Evolutionary conservation across 2,888 invertebrate species (phyloP).

Genomic region (Diarsia rubi): DNA sequence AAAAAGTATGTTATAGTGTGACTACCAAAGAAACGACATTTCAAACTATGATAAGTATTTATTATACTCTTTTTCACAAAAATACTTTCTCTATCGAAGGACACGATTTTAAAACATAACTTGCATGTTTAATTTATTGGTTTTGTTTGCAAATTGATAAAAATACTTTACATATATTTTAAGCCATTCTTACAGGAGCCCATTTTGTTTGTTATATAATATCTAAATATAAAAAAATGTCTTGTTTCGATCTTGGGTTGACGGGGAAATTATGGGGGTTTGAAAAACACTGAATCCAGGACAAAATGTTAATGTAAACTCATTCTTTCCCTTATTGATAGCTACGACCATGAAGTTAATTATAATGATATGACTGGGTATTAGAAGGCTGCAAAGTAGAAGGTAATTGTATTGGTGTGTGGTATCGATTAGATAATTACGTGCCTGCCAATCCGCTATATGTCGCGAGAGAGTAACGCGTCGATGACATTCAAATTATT

Average conservation of each 20-base stretch:
- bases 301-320: constrained; percentile 1
- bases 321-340: constrained; percentile 3
- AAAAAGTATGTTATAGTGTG: constrained; percentile 69
- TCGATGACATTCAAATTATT: constrained; percentile 38
- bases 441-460: constrained; percentile 24
- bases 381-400: constrained; percentile 42
- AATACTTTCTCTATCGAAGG: constrained; percentile 26
- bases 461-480: constrained; percentile 33
- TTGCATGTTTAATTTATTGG: constrained; percentile 9
- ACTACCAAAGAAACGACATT: constrained; percentile 77
- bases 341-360: constrained; percentile 40
- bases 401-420: constrained; percentile 3
- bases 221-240: constrained; percentile 3
- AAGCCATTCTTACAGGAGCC: not conserved
- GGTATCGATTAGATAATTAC: constrained; percentile 15
- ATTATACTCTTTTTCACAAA: constrained; percentile 46
- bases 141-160: constrained; percentile 13
- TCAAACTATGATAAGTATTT: constrained; percentile 60
- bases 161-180: not conserved
- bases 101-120: constrained; percentile 25
- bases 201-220: constrained; percentile 17
- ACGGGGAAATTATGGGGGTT: constrained; percentile 1
- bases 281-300: constrained; percentile 4
- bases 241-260: constrained; percentile 26
- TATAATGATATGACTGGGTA: constrained; percentile 39